Base-by-base conservation (phyloP, 2,113 vertebrate species). In the Lanius ludovicianus region DNA sequence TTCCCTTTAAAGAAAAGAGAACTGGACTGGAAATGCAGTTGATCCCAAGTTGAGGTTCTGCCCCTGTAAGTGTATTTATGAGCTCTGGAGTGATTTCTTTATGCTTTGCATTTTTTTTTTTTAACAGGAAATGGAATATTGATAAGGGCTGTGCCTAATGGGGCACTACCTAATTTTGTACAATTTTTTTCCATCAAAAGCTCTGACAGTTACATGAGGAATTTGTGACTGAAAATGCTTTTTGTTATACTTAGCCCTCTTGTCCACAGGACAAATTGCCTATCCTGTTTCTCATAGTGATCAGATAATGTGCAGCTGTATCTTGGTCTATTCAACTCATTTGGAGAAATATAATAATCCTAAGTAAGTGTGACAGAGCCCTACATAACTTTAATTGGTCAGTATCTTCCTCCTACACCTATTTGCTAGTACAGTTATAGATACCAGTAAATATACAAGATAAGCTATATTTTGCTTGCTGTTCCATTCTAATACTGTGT, bases 291-390 rank as follows among this genome's bases (percentile, higher is more conserved):
- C 27, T 82, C 12, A n/a, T 0, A 60, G 17, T 42, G 17, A 47
- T 18, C 42, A 77, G 37, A 70, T 24, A 70, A 67, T 15, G 7
- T 37, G 4, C 35, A 83, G 33, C 24, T 84, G 5, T 37, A 83
- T n/a, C 30, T 33, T 50, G 30, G 16, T 30, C 14, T 77, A 50
- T 27, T 77, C 39, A 77, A 33, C 8, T 24, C 1, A 31, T 50
- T 80, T 68, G 33, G 49, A 82, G 21, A 44, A 83, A 85, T 35
- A 64, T 35, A 47, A 13, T 47, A n/a, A 42, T 30, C 49, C 12
- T 41, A 81, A 87, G 65, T 10, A 68, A 0, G 0, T 49, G 24
- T 1, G 7, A 73, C 44, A 31, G 11, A 76, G 13, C 6, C 8
- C 31, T 55, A 1, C 15, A 9, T 19, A 70, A 76, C 41, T 86